Base-by-base conservation (phyloP, 2,797 vertebrate species). In the Harpagifer antarcticus region DNA sequence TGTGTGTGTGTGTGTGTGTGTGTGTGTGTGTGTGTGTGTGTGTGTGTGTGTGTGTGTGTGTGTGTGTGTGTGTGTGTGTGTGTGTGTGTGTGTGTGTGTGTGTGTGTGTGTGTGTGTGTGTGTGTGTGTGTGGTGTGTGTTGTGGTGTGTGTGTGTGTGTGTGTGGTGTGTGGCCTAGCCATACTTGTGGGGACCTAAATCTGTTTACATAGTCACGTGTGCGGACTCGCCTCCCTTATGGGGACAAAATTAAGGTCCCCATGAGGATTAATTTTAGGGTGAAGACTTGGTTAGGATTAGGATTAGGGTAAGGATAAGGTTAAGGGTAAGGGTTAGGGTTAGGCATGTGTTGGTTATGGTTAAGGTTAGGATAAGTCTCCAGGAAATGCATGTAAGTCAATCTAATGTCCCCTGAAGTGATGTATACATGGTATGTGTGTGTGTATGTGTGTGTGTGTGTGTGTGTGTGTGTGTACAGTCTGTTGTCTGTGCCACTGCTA, bases 31-130 rank as follows among this genome's bases (percentile, higher is more conserved):
- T 76, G 10, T 64, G 37, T 60, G 19, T 40, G 53, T 17, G 45
- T 27, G 12, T 72, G 44, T 74, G 69, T 79, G 42, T 58, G 15
- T 70, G 9, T 74, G 14, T 76, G 10, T 64, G 37, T 60, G 19
- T 40, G 53, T 17, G 45, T 23, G 12, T 72, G 44, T 74, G 69
- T 79, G 40, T 58, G 15, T 70, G 9, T 74, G 14, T 76, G 10
- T 64, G 37, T 60, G 19, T 40, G 53, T 17, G 45, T 23, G 12
- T 72, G 44, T 74, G 69, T 79, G 40, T 58, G 15, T 70, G 9
- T 74, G 14, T 76, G 10, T 64, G 37, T 60, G 19, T 40, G 53
- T 17, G 45, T 23, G 23, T 23, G 23, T 2, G 10, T 72, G 44
- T 74, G 69, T 79, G 40, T 58, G 15, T 70, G 9, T 74, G 14